These are phyloP conservation scores for Grallaria varia DNA, from an alignment of 2,113 vertebrate genomes.

Conservation along the genomic window DNA sequence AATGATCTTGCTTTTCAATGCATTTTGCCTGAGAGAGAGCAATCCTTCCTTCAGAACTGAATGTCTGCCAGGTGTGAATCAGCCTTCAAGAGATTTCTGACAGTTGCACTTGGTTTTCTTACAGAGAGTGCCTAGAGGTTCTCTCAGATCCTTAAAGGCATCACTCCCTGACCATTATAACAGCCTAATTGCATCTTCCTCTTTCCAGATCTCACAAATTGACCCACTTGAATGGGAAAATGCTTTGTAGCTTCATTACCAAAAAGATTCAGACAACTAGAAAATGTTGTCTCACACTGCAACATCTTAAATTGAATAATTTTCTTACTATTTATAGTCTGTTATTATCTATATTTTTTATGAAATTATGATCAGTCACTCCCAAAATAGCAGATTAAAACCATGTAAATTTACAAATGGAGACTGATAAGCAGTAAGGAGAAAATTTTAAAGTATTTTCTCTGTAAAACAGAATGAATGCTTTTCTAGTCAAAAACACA, in stretches of 20 bases:
- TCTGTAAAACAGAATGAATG: not conserved
- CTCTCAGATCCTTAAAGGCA: not conserved
- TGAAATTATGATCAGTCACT: not conserved
- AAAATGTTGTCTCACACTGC: not conserved
- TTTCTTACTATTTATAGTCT: no score
- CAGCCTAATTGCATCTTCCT: not conserved
- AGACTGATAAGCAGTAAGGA: not conserved
- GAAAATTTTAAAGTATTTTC: not conserved
- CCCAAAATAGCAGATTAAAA: not conserved
- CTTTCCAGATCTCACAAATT: not conserved
- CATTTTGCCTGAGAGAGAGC: not conserved
- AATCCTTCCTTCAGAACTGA: not conserved
- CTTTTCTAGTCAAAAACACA: not conserved
- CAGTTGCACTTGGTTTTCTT: not conserved
- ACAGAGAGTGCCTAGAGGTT: accelerated
- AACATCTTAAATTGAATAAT: not conserved
- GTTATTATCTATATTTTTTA: not conserved
- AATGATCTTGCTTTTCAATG: not conserved
- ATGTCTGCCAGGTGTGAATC: not conserved
- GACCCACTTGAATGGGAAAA: not conserved
- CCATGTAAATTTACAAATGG: not conserved
- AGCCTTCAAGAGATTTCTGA: not conserved
- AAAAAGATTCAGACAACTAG: not conserved
- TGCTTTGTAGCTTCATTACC: not conserved
- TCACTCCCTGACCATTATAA: not conserved